These are phyloP conservation scores for Cryptophagus acutangulus DNA, from an alignment of 2,888 invertebrate species.

Conservation along the genomic window DNA sequence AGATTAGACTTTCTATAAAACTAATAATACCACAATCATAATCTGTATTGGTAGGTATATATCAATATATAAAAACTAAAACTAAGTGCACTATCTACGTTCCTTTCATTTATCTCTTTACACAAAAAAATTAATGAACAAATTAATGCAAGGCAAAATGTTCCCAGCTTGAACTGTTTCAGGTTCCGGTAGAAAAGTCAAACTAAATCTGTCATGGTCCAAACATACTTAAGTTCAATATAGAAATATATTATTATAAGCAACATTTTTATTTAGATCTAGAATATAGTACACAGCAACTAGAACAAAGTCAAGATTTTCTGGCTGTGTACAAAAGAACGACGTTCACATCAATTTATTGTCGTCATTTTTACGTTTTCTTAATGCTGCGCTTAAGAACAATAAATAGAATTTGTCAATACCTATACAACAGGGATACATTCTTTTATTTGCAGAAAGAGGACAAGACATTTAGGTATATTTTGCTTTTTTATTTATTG, in stretches of 20 bases:
- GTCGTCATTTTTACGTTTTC: too few relatives aligned
- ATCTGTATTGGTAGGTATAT: too few relatives aligned
- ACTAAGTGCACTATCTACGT: slow-evolving; percentile 20
- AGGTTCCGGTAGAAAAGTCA: slow-evolving; percentile 11
- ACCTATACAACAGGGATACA: slow-evolving; percentile 33
- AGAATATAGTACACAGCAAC: not conserved
- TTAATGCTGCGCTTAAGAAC: slow-evolving; percentile 22
- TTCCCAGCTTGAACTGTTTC: slow-evolving; percentile 21
- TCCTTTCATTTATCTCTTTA: slow-evolving; percentile 30
- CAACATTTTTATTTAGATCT: too few relatives aligned
- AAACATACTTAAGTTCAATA: too few relatives aligned
- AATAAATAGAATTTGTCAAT: slow-evolving; percentile 36
- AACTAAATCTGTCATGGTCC: slow-evolving; percentile 2
- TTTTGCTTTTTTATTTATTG: too few relatives aligned
- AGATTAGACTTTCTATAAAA: too few relatives aligned
- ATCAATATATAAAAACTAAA: slow-evolving; percentile 22
- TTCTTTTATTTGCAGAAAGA: too few relatives aligned
- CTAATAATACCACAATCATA: slow-evolving; percentile 12
- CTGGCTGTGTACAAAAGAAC: too few relatives aligned
- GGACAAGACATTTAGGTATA: too few relatives aligned
- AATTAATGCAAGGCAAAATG: slow-evolving; percentile 32
- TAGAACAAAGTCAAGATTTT: too few relatives aligned
- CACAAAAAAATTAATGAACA: slow-evolving; percentile 17
- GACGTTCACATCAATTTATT: too few relatives aligned
- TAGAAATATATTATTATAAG: too few relatives aligned